Evolutionary conservation across 2,797 vertebrate genomes (phyloP), one percentile per base, ranked within the genome.

Genomic region (Sebastes vulpes): DNA sequence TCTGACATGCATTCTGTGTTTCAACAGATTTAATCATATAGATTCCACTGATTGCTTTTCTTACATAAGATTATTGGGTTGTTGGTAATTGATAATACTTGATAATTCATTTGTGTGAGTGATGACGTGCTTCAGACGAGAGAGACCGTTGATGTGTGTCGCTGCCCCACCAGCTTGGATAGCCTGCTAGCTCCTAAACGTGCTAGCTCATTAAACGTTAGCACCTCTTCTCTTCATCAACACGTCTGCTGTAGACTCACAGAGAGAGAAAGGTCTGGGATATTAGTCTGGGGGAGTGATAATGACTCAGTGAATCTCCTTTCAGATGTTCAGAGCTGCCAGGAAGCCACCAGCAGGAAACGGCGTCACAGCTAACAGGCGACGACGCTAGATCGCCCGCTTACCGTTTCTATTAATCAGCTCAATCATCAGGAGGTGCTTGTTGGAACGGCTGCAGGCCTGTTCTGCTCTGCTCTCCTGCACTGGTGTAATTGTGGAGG

Each of bases 161-260:
- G 18, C 18, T 23, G 18, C 46, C 18, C 52, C 31, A 20, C 9
- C 38, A 65, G 69, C 66, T 60, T 7, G 46, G 57, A 71, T 48
- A 48, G 70, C 60, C 71, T 48, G 65, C 26, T 48, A 26, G 68
- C 75, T 84, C 65, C 74, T 66, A 31, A 72, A 72, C 28, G 74
- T 86, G 89, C 72, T 63, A 86, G 73, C 87, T 94, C 86, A 86
- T 93, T 92, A 92, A 72, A 79, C 29, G 65, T 75, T 90, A 78
- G 82, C 90, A 57, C 83, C 54, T 89, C 81, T 64, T 72, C 65
- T 79, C 82, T 72, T 89, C 78, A 86, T 90, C 87, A 79, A 61
- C 88, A 86, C 72, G 63, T 83, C 73, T 50, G 72, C 72, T 82
- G 82, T 9, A 79, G 76, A 82, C 28, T 18, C 54, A 57, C 14